phyloP scores from a whole-genome alignment of 2,113 vertebrate genomes.

The Sphyrna mokarran region DNA sequence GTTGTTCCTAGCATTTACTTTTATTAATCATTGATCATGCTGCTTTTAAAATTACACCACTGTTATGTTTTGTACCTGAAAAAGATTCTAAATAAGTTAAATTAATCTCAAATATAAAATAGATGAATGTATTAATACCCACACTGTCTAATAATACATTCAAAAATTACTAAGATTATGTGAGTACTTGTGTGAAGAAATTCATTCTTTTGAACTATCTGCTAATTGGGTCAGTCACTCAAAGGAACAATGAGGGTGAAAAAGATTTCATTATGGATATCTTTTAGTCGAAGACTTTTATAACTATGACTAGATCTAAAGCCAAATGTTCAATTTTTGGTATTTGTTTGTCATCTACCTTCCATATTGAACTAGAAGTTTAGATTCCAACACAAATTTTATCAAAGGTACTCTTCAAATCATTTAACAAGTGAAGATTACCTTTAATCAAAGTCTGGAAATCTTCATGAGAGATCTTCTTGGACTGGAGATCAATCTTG shows the following conservation, averaged over 20 bases:
- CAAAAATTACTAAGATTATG: not conserved
- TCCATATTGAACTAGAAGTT: not conserved
- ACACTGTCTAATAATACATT: not conserved
- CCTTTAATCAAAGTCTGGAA: constrained; percentile 75
- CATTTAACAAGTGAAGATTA: constrained; percentile 42
- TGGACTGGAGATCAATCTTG: constrained; percentile 69
- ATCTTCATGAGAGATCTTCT: constrained; percentile 64
- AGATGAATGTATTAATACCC: not conserved
- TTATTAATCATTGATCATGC: not conserved
- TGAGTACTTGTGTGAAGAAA: not conserved
- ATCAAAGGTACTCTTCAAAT: not conserved
- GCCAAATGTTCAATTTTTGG: not conserved
- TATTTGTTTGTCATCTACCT: not conserved
- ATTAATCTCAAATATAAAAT: not conserved
- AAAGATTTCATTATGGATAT: not conserved
- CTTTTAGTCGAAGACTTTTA: not conserved
- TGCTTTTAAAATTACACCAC: not conserved
- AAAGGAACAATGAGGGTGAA: not conserved
- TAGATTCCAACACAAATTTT: not conserved
- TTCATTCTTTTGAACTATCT: not conserved
- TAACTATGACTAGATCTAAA: not conserved
- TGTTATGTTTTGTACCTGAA: not conserved
- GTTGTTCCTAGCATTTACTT: not conserved
- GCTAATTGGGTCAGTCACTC: not conserved
- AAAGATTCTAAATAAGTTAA: not conserved